Conservation (phyloP, 2,888 invertebrate genomes). For the Oscheius sp. region DNA sequence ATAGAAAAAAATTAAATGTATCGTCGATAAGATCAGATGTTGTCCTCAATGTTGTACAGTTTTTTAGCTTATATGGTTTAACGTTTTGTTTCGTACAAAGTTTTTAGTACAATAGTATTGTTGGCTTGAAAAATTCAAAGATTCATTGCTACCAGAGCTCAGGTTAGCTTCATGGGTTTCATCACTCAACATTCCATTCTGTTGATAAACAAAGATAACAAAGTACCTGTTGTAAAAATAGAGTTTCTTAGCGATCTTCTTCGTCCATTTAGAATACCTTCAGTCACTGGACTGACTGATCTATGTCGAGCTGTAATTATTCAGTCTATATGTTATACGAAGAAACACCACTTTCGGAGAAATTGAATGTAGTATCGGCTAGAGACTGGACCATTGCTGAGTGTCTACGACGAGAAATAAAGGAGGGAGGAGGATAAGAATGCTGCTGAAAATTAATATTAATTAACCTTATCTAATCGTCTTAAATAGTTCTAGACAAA, state of each 20-base stretch:
- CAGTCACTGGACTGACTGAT: conserved; percentile 19
- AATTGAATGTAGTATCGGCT: conserved; percentile 17
- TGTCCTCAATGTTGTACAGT: no score
- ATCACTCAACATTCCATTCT: no score
- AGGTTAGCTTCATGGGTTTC: no score
- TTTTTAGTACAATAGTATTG: no score
- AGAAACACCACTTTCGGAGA: background rate
- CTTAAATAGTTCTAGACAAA: background rate
- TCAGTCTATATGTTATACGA: background rate
- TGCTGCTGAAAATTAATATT: background rate
- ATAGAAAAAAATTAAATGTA: background rate
- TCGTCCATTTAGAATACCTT: conserved; percentile 1
- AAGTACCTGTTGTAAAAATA: conserved; percentile 5
- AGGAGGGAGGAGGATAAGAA: conserved; percentile 13
- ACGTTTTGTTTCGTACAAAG: no score
- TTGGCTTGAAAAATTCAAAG: no score
- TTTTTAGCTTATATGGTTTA: no score
- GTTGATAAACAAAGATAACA: no score
- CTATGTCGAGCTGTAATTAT: background rate
- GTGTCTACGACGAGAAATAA: conserved; percentile 11
- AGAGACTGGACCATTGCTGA: conserved; percentile 20
- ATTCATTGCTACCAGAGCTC: no score
- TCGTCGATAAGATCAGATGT: no score
- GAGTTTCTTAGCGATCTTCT: conserved; percentile 7
- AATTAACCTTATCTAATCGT: background rate